Base-by-base conservation (phyloP, 1,140 invertebrate genomes). In the Doryteuthis pealeii region DNA sequence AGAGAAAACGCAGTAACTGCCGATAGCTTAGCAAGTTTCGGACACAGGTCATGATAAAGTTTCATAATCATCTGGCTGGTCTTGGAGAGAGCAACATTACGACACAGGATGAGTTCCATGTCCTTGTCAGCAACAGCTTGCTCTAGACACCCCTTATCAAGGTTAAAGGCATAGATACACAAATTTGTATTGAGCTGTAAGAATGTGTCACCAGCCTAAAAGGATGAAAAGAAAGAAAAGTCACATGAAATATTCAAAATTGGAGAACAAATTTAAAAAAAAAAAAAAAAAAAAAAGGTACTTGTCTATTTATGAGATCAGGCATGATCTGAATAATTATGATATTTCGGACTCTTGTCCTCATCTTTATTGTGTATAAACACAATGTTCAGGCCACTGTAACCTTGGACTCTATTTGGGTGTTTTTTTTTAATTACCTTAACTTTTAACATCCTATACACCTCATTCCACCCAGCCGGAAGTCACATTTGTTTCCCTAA, bases 111-210 rank as follows among this genome's bases (percentile, higher is more conserved):
- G 31, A 77, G 79, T 15, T 81, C 81, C 73, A 79, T 78, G 32
- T 80, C 76, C 1, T 77, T 76, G 22, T 80, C 75, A 72, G 80
- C 77, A 71, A 80, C 78, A 43, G 77, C 74, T 58, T 80, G 79
- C 65, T 84, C 83, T 77, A 78, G 77, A 12, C 74, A 75, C 15
- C 80, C 79, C 72, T 83, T 84, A 72, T 84, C 83, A 10, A 83
- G 71, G 72, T 84, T 84, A 28, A 84, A 77, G 18, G 83, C 81
- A 79, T 82, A 84, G 14, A 84, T 78, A 72, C 79, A 81, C 75
- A 84, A 74, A 73, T 84, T 81, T 58, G 80, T 80, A 45, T 82
- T 82, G 6, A 84, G 75, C 68, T 84, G 81, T 5, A 82, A 67
- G 66, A 80, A 77, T 18, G 68, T 77, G 15, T 79, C 76, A 4